A percentile compares a stretch with the other conserved stretches of the same genome.
Conservation (phyloP, 2,113 vertebrate genomes). For the Centropus bengalensis region DNA sequence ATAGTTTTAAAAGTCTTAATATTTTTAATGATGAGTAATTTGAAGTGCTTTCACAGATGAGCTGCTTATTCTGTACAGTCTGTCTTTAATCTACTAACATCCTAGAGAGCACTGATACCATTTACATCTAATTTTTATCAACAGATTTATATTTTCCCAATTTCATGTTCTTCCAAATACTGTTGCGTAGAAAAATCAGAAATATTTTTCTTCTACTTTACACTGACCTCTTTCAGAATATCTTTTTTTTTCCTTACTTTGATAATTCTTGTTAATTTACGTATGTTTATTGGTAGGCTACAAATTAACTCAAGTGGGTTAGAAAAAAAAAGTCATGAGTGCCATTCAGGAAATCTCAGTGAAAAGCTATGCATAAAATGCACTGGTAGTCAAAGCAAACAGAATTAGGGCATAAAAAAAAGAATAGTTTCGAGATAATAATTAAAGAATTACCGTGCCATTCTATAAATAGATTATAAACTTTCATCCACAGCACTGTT, state of each 20-base stretch:
- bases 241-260: neutral
- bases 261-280: neutral
- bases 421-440: neutral
- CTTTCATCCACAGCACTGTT: neutral
- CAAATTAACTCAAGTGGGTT: neutral
- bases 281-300: neutral
- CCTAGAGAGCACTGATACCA: neutral
- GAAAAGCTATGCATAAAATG: neutral
- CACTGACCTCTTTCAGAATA: neutral
- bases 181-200: neutral
- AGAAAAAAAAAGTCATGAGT: neutral
- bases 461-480: neutral
- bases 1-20: neutral
- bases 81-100: neutral
- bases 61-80: neutral
- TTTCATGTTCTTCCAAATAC: neutral
- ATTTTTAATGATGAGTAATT: neutral
- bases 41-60: neutral
- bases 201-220: neutral
- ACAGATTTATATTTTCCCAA: neutral
- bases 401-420: neutral
- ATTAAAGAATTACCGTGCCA: neutral
- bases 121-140: neutral
- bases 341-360: neutral
- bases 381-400: constrained; percentile 20